Evolutionary conservation across 2,888 invertebrate species (phyloP), one percentile per base, ranked within the genome.

Genomic region (Pterostichus niger): DNA sequence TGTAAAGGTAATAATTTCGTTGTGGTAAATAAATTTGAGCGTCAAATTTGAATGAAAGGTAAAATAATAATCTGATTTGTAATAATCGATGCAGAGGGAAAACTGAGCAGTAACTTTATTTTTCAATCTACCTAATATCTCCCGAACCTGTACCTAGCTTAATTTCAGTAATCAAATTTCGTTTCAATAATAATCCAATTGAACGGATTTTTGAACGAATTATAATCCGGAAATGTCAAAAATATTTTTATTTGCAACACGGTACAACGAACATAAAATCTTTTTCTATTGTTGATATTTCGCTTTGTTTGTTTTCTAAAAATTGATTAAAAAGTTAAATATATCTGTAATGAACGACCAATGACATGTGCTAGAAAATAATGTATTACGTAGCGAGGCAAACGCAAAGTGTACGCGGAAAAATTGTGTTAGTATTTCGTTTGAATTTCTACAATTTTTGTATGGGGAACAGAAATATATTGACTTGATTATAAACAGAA

Each of bases 121-220:
- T 59, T 59, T 59, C 59, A 59, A 59, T 59, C 24, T 59, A 59
- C 24, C 31, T 59, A 59, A 59, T 59, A 59, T 59, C 59, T 59
- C 59, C 3, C 9, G 17, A 31, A 59, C 24, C 59, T 10, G 59
- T 59, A 59, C 59, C 59, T 59, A 59, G 59, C 31, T 24, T 59
- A 59, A 59, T 59, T 59, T 24, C 59, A 11, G 59, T 59, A 59
- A 59, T 59, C 59, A 24, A 17, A 59, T 59, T 59, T 59, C 11
- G 59, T 24, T 56, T 59, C 59, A 31, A 59, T 11, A 59, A 59
- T 59, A 59, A 59, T 59, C 59, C 59, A 59, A 59, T 31, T 59
- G 59, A 24, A 11, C 31, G 15, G 59, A 59, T 31, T 59, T 17
- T 24, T 9, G 59, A 59, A 24, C 17, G 59, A 24, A 31, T 59